A percentile compares a stretch with the other conserved stretches of the same genome.
These are phyloP conservation scores for Armadillidium nasatum DNA, from an alignment of 1,140 invertebrate genomes.

Conservation along the genomic window DNA sequence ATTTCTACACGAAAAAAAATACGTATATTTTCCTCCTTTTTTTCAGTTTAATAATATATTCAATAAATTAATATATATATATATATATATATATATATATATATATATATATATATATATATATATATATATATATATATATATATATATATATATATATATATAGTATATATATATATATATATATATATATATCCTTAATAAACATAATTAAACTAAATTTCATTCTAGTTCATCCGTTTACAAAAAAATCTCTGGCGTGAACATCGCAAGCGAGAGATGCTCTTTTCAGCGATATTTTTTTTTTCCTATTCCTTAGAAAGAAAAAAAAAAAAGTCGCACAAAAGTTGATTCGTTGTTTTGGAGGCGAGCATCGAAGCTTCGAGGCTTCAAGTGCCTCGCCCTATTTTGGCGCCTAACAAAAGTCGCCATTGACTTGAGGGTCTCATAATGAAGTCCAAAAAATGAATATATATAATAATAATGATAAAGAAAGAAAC, in stretches of 20 bases:
- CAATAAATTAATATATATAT: too few relatives aligned
- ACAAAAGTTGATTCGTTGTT: constrained; percentile 1
- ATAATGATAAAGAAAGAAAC: too few relatives aligned
- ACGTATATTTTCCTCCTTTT: too few relatives aligned
- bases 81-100: too few relatives aligned
- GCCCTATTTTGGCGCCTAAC: background rate
- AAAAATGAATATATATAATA: background rate
- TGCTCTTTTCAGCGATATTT: background rate
- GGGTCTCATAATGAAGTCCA: background rate
- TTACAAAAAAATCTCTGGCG: background rate
- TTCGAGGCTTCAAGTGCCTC: background rate
- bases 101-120: too few relatives aligned
- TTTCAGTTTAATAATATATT: too few relatives aligned
- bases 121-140: too few relatives aligned
- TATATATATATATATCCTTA: background rate
- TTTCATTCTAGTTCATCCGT: background rate
- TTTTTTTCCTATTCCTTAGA: too few relatives aligned
- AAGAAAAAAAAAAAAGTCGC: background rate
- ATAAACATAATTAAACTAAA: constrained; percentile 8
- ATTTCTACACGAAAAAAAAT: too few relatives aligned
- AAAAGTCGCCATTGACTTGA: background rate
- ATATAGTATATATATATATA: too few relatives aligned
- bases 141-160: too few relatives aligned
- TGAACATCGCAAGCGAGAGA: background rate
- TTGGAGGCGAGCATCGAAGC: background rate